Conservation (phyloP, 2,888 invertebrate species). For the Heliconius hortense region DNA sequence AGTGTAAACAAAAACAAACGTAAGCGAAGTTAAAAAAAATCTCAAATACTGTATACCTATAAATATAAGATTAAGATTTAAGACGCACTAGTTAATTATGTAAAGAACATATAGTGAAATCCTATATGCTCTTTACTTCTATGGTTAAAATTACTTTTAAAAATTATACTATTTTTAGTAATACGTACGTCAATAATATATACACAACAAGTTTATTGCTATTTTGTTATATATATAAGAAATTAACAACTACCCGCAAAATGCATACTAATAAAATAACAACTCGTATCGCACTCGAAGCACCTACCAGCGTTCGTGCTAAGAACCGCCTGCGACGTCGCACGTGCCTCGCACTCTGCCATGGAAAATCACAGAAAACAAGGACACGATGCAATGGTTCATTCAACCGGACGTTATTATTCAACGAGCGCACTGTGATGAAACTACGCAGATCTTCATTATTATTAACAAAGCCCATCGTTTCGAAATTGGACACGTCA, state of each 20-base stretch:
- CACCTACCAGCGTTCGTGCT: constrained; percentile 42
- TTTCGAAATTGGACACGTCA: constrained; percentile 71
- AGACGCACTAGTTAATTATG: too few relatives aligned
- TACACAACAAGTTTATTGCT: too few relatives aligned
- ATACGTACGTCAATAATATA: too few relatives aligned
- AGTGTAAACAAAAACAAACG: too few relatives aligned
- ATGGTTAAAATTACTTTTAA: too few relatives aligned
- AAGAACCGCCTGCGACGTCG: constrained; percentile 44
- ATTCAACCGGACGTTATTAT: constrained; percentile 80
- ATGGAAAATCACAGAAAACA: constrained; percentile 82
- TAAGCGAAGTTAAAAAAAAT: too few relatives aligned
- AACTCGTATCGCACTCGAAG: constrained; percentile 7
- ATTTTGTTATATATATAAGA: background rate
- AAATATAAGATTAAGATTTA: too few relatives aligned
- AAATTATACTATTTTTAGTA: too few relatives aligned
- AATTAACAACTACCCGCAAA: background rate
- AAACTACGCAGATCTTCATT: constrained; percentile 71
- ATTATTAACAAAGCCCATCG: constrained; percentile 73
- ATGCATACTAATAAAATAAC: background rate
- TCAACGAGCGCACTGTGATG: constrained; percentile 78
- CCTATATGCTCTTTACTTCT: too few relatives aligned
- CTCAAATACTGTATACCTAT: too few relatives aligned
- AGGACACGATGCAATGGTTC: constrained; percentile 81
- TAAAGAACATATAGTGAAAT: too few relatives aligned
- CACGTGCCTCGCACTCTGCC: constrained; percentile 61